Evolutionary conservation across 2,113 vertebrate species (phyloP), one percentile per base, ranked within the genome.

Genomic region (Gorsachius goisagi): DNA sequence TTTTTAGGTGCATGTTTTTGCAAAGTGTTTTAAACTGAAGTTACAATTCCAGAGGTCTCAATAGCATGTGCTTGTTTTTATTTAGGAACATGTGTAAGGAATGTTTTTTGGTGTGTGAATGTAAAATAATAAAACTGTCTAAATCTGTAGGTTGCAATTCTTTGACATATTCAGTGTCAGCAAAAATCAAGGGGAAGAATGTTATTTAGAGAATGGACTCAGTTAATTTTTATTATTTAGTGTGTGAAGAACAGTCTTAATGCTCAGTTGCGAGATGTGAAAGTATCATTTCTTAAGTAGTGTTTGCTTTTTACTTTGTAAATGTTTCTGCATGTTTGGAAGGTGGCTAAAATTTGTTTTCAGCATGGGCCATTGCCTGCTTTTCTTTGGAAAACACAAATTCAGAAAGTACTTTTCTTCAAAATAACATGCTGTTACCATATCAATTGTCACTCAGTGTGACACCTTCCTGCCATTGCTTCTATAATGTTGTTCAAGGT

Each of bases 1-100:
- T 93, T 94, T 96, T 95, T 96, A 88, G 85, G 78, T 89, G 45
- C 74, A 47, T 95, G 91, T 66, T 95, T 96, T 89, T 89, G 47
- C 55, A 37, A 8, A 91, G 49, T 76, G 33, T 90, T 95, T 89
- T 69, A 90, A 89, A 74, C 76, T 71, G 49, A 58, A 88, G 63
- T 69, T 85, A 7, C 15, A 73, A 88, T 87, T 95, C 84, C 17
- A 67, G 76, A 88, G 68, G 17, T 85, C 71, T 76, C 30, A 49
- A 56, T 85, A 83, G 77, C 55, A 62, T 87, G 21, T 95, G 88
- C 90, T 91, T 96, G 85, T 85, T 97, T 97, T 89, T 93, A 69
- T 97, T 89, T 96, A 94, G 85, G 62, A 92, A 78, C 10, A 5
- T 41, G 60, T 78, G 84, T 92, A 87, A 95, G 45, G 91, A 82